These are phyloP conservation scores for Caracal caracal DNA, from an alignment of 2,113 vertebrate genomes.

Conservation along the genomic window DNA sequence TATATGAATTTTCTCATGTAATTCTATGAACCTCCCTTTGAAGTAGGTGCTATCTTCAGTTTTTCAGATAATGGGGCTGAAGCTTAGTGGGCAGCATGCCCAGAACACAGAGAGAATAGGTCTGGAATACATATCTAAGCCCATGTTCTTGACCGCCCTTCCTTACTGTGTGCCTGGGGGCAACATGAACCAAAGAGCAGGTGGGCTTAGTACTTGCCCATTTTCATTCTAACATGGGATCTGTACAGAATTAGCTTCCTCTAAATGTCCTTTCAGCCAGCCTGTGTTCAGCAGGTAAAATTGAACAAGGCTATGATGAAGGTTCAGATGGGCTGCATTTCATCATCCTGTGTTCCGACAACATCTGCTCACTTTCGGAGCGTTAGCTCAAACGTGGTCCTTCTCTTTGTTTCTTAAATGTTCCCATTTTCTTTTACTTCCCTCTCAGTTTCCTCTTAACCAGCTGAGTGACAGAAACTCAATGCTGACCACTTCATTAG, in stretches of 20 bases:
- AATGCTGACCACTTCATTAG: constrained; percentile 97
- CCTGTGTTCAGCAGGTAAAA: not conserved
- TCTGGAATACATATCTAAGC: not conserved
- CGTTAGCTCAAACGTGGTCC: not conserved
- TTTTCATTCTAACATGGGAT: constrained; percentile 1
- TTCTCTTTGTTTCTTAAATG: constrained; percentile 75
- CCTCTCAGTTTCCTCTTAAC: constrained; percentile 81
- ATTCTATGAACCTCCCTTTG: not conserved
- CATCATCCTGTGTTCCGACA: not conserved
- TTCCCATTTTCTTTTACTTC: constrained; percentile 73
- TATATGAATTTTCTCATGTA: not conserved
- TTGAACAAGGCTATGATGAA: not conserved
- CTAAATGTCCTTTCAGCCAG: not conserved
- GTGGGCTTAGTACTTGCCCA: not conserved
- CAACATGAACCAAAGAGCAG: not conserved
- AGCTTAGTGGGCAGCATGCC: not conserved
- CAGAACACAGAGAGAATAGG: not conserved
- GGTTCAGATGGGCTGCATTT: accelerated
- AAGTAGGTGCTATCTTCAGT: not conserved
- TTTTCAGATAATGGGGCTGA: not conserved
- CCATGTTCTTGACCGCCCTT: not conserved
- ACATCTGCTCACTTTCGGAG: not conserved
- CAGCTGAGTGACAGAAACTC: constrained; percentile 95
- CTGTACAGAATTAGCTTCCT: not conserved
- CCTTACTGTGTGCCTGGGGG: not conserved